Evolutionary conservation across 2,888 invertebrate species (phyloP).

Genomic region (Pherbina coryleti): DNA sequence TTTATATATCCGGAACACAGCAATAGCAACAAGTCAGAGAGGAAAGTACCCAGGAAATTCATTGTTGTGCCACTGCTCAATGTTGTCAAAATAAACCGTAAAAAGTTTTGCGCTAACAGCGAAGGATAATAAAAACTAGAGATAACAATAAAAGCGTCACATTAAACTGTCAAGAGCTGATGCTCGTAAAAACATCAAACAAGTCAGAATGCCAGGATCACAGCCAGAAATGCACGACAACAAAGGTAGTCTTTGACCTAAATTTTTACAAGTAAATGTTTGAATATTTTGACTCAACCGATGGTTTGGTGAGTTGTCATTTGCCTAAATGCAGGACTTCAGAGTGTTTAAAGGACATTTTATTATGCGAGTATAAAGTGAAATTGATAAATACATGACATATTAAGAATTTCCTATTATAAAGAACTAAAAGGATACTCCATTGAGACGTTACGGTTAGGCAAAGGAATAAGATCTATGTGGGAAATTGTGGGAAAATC

Average conservation of each 20-base stretch:
- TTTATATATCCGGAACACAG: constrained; percentile 23
- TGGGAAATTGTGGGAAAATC: too few species aligned
- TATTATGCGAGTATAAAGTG: not conserved
- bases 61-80: not conserved
- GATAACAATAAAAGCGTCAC: constrained; percentile 58
- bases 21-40: not conserved
- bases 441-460: too few species aligned
- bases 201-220: constrained; percentile 63
- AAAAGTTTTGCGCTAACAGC: not conserved
- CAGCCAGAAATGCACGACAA: constrained; percentile 53
- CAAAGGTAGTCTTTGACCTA: not conserved
- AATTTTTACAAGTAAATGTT: not conserved
- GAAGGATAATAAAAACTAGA: constrained; percentile 24
- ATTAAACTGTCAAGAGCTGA: constrained; percentile 65
- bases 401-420: not conserved
- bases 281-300: not conserved
- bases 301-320: not conserved
- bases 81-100: not conserved
- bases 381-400: not conserved
- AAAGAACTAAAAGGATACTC: not conserved
- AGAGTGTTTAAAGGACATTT: not conserved
- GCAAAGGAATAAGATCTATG: too few species aligned
- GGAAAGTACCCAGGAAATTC: not conserved
- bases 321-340: too few species aligned
- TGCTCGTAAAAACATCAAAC: constrained; percentile 67